Evolutionary conservation across 2,888 invertebrate genomes (phyloP), one percentile per base, ranked within the genome.

Genomic region (Catocala sponsa): DNA sequence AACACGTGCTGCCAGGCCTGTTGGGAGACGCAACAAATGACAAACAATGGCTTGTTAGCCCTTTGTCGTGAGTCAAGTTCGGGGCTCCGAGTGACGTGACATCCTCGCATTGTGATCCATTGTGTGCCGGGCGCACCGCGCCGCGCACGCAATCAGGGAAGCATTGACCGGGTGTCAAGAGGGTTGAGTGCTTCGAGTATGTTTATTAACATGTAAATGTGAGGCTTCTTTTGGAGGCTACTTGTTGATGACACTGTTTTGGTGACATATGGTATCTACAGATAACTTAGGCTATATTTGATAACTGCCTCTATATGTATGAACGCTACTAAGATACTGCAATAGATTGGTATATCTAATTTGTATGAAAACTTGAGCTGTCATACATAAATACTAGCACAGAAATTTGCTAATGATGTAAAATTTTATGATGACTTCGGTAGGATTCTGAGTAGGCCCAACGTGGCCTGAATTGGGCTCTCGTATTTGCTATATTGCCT

Each of bases 41-140:
- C 85, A 88, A 84, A 92, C 93, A 94, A 93, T 92, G 78, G 86
- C 87, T 91, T 91, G 92, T 92, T 91, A 91, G 86, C 80, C 85
- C 83, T 88, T 90, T 91, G 90, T 90, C 89, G 88, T 87, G 89
- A 86, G 83, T 82, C 78, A 78, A 84, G 88, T 85, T 88, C 83
- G 85, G 83, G 83, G 70, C 76, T 71, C 75, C 55, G 64, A 32
- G 77, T 82, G 84, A 83, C 89, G 87, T 88, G 89, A 91, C 91
- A 90, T 91, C 91, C 91, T 87, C 81, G 80, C 80, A 87, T 90
- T 91, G 91, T 91, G 83, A 83, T 77, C 56, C 46, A 58, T 63
- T 59, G 58, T 55, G 25, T 15, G n/a, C 47, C 35, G 41, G 7
- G 44, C 35, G 25, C 33, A 10, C 47, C 35, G 41, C 6, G 44